phyloP scores from a whole-genome alignment of 37 sponge, comb jelly and placozoan genomes.

The Spongia lamella region DNA sequence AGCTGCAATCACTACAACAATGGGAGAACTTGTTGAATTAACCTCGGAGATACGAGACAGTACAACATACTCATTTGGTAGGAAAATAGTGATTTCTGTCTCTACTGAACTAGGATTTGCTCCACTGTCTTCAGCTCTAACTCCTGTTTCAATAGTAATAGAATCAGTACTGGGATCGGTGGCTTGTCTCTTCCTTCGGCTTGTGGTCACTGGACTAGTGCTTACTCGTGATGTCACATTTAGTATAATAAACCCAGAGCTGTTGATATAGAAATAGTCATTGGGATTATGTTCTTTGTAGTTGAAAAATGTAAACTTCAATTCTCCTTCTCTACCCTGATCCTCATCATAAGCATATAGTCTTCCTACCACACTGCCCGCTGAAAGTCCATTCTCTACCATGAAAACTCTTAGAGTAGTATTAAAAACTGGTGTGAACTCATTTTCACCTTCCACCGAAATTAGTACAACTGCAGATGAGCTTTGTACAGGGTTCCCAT shows the following conservation, averaged over 20 bases:
- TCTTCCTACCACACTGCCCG: slow-evolving; percentile 11
- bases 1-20: background rate
- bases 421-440: too few relatives aligned
- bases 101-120: too few relatives aligned
- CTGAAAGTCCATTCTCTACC: too few relatives aligned
- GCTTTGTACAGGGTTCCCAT: too few relatives aligned
- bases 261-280: slow-evolving; percentile 15
- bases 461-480: too few relatives aligned
- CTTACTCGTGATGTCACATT: background rate
- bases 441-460: too few relatives aligned
- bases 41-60: too few relatives aligned
- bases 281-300: background rate
- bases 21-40: too few relatives aligned
- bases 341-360: slow-evolving; percentile 52
- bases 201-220: background rate
- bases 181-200: slow-evolving; percentile 1
- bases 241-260: slow-evolving; percentile 28
- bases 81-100: too few relatives aligned
- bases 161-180: background rate
- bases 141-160: background rate
- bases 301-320: slow-evolving; percentile 16
- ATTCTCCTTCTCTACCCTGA: slow-evolving; percentile 13
- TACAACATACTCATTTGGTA: too few relatives aligned
- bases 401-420: too few relatives aligned
- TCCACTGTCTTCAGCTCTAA: background rate